Conservation (phyloP, 1,140 invertebrate species). For the Drosophila punjabiensis region DNA sequence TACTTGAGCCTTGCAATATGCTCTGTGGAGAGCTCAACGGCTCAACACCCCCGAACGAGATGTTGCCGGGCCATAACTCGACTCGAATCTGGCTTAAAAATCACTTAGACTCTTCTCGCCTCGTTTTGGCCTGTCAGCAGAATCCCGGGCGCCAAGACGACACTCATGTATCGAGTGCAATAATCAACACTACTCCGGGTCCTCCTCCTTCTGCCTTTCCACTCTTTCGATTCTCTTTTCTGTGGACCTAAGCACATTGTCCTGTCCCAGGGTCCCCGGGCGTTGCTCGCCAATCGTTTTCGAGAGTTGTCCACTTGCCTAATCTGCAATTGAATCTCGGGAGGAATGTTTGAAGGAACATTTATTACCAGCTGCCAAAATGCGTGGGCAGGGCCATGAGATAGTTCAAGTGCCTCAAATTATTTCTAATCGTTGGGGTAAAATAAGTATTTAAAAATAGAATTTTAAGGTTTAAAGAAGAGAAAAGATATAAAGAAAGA, state of each 20-base stretch:
- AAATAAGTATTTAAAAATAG: background rate
- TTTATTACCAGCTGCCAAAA: constrained; percentile 37
- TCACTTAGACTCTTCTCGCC: constrained; percentile 60
- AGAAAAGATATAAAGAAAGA: too few relatives aligned
- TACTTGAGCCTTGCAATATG: constrained; percentile 74
- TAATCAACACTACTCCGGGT: constrained; percentile 64
- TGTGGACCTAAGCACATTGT: constrained; percentile 71
- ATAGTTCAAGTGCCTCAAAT: constrained; percentile 8
- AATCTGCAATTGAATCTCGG: constrained; percentile 59
- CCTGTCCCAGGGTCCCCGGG: constrained; percentile 41
- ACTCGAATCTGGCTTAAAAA: constrained; percentile 77
- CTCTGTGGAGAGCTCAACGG: constrained; percentile 28
- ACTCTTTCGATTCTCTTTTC: constrained; percentile 32
- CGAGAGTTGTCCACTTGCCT: constrained; percentile 64
- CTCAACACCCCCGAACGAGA: constrained; percentile 52
- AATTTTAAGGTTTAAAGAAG: background rate
- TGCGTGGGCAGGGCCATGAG: constrained; percentile 12
- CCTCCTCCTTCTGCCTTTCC: background rate
- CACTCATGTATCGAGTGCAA: constrained; percentile 65
- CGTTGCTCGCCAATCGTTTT: constrained; percentile 52
- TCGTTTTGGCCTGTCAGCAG: constrained; percentile 69
- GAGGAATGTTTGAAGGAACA: background rate
- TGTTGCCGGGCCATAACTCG: constrained; percentile 66
- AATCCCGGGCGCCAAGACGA: constrained; percentile 46
- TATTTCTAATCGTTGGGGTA: background rate